Evolutionary conservation across 1,140 invertebrate species (phyloP).

Genomic region (Ectropis grisescens): DNA sequence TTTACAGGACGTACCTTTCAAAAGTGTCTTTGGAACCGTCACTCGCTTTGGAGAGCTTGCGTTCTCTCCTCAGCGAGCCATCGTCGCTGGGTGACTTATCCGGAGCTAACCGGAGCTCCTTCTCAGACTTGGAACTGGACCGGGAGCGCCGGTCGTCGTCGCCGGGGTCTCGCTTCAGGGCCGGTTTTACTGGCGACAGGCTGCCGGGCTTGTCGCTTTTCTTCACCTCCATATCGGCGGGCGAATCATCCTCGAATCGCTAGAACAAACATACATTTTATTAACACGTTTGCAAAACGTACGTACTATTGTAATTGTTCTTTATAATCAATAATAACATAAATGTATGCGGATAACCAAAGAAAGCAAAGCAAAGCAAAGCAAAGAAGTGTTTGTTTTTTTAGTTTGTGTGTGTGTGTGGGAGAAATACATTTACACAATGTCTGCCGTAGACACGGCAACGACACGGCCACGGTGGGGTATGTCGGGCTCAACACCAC

Average conservation of each 20-base stretch:
- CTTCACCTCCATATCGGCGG: slow-evolving; percentile 55
- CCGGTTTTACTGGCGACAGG: slow-evolving; percentile 42
- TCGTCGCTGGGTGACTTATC: slow-evolving; percentile 51
- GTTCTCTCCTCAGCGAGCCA: slow-evolving; percentile 24
- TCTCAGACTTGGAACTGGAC: slow-evolving; percentile 41
- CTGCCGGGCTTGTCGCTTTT: slow-evolving; percentile 52
- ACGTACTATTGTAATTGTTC: too few species aligned
- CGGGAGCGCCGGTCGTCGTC: slow-evolving; percentile 30
- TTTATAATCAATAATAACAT: too few species aligned
- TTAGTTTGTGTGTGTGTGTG: too few species aligned
- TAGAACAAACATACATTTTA: slow-evolving; percentile 15
- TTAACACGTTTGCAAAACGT: background rate
- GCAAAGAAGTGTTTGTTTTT: too few species aligned
- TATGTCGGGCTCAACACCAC: too few species aligned
- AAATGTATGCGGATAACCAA: too few species aligned
- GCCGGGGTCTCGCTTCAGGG: slow-evolving; percentile 25
- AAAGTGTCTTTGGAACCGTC: slow-evolving; percentile 45
- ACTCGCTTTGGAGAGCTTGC: slow-evolving; percentile 39
- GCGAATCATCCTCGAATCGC: slow-evolving; percentile 28
- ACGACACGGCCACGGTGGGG: too few species aligned
- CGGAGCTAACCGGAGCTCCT: slow-evolving; percentile 38
- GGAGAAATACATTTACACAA: too few species aligned
- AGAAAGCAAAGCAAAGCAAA: too few species aligned
- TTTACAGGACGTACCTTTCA: slow-evolving; percentile 48
- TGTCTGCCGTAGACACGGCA: too few species aligned